Evolutionary conservation across 2,797 vertebrate species (phyloP).

Genomic region (Spinus olivaceus): DNA sequence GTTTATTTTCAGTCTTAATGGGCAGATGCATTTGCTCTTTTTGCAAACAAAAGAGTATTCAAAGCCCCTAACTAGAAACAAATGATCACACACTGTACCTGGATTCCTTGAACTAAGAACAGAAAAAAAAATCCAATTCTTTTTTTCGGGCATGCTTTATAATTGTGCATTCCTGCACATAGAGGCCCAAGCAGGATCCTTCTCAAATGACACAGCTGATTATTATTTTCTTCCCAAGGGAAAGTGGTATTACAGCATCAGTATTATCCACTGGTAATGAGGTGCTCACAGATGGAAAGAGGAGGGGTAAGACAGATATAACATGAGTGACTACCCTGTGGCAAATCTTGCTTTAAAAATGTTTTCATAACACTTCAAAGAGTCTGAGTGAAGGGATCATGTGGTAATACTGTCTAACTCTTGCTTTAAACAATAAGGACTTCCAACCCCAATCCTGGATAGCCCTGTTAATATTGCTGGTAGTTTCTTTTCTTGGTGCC

Average conservation of each 20-base stretch:
- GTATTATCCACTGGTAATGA: slow-evolving; percentile 51
- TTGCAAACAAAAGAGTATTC: background rate
- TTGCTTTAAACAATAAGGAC: slow-evolving; percentile 19
- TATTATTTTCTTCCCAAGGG: slow-evolving; percentile 44
- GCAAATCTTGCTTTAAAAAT: slow-evolving; percentile 55
- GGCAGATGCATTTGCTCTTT: background rate
- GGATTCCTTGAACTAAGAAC: background rate
- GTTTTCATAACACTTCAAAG: slow-evolving; percentile 57
- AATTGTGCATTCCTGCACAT: background rate
- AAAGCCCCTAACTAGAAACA: background rate
- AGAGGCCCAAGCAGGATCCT: background rate
- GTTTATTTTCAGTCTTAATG: background rate
- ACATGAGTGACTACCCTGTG: slow-evolving; percentile 44
- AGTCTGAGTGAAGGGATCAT: slow-evolving; percentile 38
- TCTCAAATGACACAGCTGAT: slow-evolving; percentile 12
- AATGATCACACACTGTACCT: background rate
- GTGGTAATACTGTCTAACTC: slow-evolving; percentile 7
- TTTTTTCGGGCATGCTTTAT: slow-evolving; percentile 1
- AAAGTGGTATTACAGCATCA: slow-evolving; percentile 30
- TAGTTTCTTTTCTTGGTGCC: slow-evolving; percentile 9
- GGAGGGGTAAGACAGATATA: slow-evolving; percentile 18
- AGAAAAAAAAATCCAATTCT: background rate
- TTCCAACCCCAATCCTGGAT: background rate
- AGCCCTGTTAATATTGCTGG: slow-evolving; percentile 1
- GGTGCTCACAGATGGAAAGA: slow-evolving; percentile 43